Conservation (phyloP, 2,113 vertebrate genomes). For the Nycticorax nycticorax region DNA sequence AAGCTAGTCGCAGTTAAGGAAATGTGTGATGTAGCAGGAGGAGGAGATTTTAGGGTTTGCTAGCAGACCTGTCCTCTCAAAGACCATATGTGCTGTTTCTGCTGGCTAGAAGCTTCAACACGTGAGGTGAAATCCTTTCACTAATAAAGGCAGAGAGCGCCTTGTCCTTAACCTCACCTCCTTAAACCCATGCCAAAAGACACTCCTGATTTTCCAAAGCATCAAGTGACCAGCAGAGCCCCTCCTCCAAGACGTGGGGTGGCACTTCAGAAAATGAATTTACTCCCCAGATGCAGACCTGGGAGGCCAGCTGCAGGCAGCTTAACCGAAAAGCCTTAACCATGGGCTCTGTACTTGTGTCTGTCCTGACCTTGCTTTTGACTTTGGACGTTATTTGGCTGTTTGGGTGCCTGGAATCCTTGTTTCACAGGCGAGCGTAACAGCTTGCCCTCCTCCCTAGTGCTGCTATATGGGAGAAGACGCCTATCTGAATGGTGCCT, state of each 20-base stretch:
- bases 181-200: not conserved
- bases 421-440: not conserved
- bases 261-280: not conserved
- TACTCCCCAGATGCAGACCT: not conserved
- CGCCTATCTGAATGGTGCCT: not conserved
- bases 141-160: not conserved
- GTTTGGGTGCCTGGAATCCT: not conserved
- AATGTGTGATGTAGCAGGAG: not conserved
- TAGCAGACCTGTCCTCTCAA: not conserved
- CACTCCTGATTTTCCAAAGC: not conserved
- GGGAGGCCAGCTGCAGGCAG: not conserved
- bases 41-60: not conserved
- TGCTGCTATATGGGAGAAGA: not conserved
- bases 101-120: not conserved
- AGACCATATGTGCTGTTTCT: rapidly evolving
- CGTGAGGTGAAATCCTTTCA: not conserved
- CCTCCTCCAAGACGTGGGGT: not conserved
- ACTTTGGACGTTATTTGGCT: not conserved
- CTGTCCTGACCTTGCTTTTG: not conserved
- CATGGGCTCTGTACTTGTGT: rapidly evolving
- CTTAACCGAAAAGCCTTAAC: not conserved
- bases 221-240: not conserved
- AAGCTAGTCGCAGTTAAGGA: not conserved
- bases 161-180: not conserved
- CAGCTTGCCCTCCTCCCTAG: not conserved